Conservation (phyloP, 2,888 invertebrate genomes). For the Gymnocheta viridis region DNA sequence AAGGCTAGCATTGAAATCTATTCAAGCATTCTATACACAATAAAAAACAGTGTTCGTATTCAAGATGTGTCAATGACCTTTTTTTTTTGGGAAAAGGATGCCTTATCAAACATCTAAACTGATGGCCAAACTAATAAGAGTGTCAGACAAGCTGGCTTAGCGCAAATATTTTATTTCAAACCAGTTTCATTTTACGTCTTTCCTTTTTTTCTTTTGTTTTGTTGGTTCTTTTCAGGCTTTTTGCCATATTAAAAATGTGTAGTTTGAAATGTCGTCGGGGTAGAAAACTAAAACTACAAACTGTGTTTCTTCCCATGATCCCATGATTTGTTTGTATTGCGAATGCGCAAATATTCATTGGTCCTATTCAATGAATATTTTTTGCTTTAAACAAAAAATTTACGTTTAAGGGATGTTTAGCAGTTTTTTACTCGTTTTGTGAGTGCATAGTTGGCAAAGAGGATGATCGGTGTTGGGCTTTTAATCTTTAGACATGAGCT, state of each 20-base stretch:
- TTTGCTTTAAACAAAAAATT: too few species aligned
- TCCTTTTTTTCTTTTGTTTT: not conserved
- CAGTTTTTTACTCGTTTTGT: not conserved
- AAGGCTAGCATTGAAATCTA: constrained; percentile 4
- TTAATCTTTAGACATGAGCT: constrained; percentile 45
- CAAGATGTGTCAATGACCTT: constrained; percentile 50
- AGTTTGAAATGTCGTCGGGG: constrained; percentile 22
- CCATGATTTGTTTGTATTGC: constrained; percentile 17
- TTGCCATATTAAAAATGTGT: constrained; percentile 26
- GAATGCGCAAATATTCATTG: constrained; percentile 37
- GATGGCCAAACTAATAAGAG: constrained; percentile 41
- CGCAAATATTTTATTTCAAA: constrained; percentile 52
- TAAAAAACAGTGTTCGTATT: not conserved
- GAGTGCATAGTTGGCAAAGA: constrained; percentile 29
- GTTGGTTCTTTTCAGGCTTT: not conserved
- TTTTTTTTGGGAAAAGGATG: constrained; percentile 11
- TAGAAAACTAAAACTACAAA: constrained; percentile 18
- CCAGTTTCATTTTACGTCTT: constrained; percentile 52
- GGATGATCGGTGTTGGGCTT: constrained; percentile 14
- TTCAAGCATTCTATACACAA: not conserved
- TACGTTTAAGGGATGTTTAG: constrained; percentile 47
- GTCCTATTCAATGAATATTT: too few species aligned
- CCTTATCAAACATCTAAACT: constrained; percentile 26
- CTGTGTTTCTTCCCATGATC: constrained; percentile 29
- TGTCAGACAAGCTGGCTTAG: constrained; percentile 49